phyloP scores from a whole-genome alignment of 1,140 invertebrate genomes.

The Chionoecetes opilio region DNA sequence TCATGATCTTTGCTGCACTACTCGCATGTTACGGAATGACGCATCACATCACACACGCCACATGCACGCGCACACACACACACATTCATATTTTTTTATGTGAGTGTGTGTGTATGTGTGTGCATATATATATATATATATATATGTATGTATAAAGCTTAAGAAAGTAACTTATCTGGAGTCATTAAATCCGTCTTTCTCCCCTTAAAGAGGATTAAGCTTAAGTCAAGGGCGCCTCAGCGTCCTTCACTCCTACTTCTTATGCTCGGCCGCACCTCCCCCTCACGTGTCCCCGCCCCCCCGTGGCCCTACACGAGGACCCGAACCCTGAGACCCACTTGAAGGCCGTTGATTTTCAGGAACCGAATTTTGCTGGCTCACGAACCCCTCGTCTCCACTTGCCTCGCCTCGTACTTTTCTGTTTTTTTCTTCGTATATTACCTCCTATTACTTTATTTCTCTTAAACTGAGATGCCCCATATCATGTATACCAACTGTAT shows the following conservation, averaged over 20 bases:
- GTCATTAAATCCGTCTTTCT: neutral
- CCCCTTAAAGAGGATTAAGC: neutral
- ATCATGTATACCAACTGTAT: neutral
- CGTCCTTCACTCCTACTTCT: neutral
- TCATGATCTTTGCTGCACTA: too few species aligned
- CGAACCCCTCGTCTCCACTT: neutral
- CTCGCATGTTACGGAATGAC: too few species aligned
- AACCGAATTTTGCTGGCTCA: neutral
- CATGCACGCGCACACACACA: too few species aligned
- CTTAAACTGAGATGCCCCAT: too few species aligned
- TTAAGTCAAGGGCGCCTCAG: neutral
- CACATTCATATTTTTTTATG: neutral
- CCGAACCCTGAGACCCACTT: neutral
- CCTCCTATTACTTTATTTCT: too few species aligned
- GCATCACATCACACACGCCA: too few species aligned
- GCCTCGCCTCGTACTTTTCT: too few species aligned
- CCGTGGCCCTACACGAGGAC: neutral
- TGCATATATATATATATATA: slow-evolving; percentile 15
- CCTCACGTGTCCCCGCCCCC: neutral
- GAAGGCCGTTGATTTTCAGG: neutral
- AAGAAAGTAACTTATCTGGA: neutral
- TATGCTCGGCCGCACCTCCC: neutral
- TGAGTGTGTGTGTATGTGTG: neutral
- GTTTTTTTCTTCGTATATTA: too few species aligned
- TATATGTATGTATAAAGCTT: neutral